These are phyloP conservation scores for Odiellus spinosus DNA, from an alignment of 2,888 invertebrate species.

Conservation along the genomic window DNA sequence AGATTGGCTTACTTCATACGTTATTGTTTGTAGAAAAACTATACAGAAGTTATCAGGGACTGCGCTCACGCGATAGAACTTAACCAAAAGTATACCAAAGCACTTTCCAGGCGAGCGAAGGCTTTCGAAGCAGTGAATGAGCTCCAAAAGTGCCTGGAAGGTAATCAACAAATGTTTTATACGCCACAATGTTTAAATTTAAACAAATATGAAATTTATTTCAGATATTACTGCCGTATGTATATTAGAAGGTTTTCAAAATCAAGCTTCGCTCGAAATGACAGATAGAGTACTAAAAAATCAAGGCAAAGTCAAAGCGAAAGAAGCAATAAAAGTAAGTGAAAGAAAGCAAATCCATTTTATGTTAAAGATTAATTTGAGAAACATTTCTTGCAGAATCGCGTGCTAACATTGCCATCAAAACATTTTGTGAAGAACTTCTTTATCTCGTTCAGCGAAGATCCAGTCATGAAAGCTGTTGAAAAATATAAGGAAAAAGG, in stretches of 20 bases:
- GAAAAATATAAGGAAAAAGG: conserved; percentile 11
- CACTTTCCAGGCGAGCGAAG: conserved; percentile 56
- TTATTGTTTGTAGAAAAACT: conserved; percentile 41
- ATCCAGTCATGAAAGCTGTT: conserved; percentile 16
- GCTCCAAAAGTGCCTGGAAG: conserved; percentile 60
- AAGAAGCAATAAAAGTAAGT: conserved; percentile 35
- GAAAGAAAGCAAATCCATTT: too few species aligned
- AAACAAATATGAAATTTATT: too few species aligned
- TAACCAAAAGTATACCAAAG: conserved; percentile 75
- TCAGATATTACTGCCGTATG: conserved; percentile 78
- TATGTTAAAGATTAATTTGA: neutral
- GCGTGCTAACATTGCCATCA: conserved; percentile 59
- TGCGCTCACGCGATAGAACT: conserved; percentile 67
- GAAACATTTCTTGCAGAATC: conserved; percentile 8
- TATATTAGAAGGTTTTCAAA: conserved; percentile 72
- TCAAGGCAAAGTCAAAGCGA: conserved; percentile 34
- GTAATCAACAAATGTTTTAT: too few species aligned
- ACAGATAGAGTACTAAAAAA: conserved; percentile 78
- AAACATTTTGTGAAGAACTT: conserved; percentile 71
- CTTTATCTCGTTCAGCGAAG: conserved; percentile 69
- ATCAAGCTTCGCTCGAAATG: conserved; percentile 57
- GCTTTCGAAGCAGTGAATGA: conserved; percentile 59
- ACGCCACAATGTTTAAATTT: too few species aligned
- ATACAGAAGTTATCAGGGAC: conserved; percentile 66
- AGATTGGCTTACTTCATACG: too few species aligned